These are phyloP conservation scores for Glossosoma conforme DNA, from an alignment of 1,140 invertebrate genomes.

Conservation along the genomic window DNA sequence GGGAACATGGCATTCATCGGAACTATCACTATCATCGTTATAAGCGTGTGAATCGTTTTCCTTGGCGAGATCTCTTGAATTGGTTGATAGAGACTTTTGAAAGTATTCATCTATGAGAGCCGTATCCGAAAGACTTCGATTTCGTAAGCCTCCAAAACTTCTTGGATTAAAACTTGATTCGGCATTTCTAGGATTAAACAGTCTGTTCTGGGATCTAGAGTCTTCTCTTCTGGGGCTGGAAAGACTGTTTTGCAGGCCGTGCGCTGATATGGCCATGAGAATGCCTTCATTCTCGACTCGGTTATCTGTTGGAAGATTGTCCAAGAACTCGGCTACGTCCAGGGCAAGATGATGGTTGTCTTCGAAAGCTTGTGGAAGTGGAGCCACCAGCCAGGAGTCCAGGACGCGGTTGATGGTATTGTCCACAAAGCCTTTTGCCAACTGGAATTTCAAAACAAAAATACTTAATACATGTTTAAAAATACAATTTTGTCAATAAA, in stretches of 20 bases:
- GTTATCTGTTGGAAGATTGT: constrained; percentile 50
- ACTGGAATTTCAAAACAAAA: constrained; percentile 35
- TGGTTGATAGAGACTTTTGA: background rate
- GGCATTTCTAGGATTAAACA: background rate
- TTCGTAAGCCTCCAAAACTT: background rate
- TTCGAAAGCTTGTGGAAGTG: constrained; percentile 39
- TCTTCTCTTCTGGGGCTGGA: constrained; percentile 28
- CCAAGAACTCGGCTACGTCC: constrained; percentile 51
- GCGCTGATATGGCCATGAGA: constrained; percentile 58
- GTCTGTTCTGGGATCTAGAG: constrained; percentile 5
- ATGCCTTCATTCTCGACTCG: constrained; percentile 62
- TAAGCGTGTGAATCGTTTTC: too few relatives aligned
- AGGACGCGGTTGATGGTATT: constrained; percentile 67
- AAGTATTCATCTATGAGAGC: background rate
- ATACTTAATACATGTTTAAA: background rate
- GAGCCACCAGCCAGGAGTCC: constrained; percentile 55
- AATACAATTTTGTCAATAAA: too few relatives aligned
- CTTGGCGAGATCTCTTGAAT: too few relatives aligned
- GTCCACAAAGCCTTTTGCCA: constrained; percentile 64
- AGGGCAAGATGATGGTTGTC: constrained; percentile 40
- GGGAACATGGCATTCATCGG: too few relatives aligned
- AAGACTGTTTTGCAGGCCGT: constrained; percentile 51
- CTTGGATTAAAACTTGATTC: background rate
- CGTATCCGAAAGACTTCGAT: constrained; percentile 1
- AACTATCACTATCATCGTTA: too few relatives aligned